Conservation (phyloP, 2,888 invertebrate genomes). For the Cactoblastis cactorum region DNA sequence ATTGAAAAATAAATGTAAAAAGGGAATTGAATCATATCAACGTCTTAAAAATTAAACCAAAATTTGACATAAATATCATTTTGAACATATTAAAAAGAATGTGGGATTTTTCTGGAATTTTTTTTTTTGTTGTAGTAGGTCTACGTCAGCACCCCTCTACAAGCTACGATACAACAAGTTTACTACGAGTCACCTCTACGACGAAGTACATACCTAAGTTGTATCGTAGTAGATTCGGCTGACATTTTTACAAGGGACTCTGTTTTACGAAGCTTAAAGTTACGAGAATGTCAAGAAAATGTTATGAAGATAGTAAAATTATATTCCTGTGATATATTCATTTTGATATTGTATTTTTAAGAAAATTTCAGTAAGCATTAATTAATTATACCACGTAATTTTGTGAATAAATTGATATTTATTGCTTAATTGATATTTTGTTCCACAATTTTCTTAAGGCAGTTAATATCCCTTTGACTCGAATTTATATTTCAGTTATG, state of each 20-base stretch:
- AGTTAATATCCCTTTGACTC: too few species aligned
- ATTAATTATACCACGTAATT: not conserved
- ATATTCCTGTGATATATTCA: not conserved
- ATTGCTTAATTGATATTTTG: too few species aligned
- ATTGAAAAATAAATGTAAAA: too few species aligned
- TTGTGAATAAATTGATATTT: too few species aligned
- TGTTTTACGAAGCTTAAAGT: not conserved
- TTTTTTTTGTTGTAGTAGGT: not conserved
- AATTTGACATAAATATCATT: not conserved
- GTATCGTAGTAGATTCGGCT: not conserved
- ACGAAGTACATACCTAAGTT: not conserved
- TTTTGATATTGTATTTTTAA: not conserved
- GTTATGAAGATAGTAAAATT: not conserved
- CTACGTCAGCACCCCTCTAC: not conserved
- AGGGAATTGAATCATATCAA: too few species aligned
- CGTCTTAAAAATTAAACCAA: not conserved
- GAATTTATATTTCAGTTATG: too few species aligned
- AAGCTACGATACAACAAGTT: conserved; percentile 4
- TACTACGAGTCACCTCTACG: conserved; percentile 16
- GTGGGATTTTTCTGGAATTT: too few species aligned
- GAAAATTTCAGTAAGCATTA: not conserved
- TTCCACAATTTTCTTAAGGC: too few species aligned
- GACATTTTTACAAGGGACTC: not conserved
- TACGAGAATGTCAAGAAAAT: not conserved
- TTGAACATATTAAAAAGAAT: not conserved